Conservation (phyloP, 2,113 vertebrate genomes). For the Pongo pygmaeus region DNA sequence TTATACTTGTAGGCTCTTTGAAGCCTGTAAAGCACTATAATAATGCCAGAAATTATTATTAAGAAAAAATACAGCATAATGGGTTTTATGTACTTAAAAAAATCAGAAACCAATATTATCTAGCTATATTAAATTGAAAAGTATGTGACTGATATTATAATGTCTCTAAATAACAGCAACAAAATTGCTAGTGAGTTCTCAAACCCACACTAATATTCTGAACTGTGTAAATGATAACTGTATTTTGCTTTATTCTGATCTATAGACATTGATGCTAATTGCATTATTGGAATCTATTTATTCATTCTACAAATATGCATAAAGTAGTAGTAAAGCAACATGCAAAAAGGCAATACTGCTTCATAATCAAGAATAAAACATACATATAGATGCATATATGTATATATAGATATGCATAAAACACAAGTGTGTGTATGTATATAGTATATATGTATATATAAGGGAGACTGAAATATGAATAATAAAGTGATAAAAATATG, state of each 20-base stretch:
- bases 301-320: background rate
- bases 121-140: background rate
- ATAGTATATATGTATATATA: background rate
- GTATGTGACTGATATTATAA: background rate
- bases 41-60: background rate
- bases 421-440: too few species aligned
- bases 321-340: background rate
- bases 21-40: background rate
- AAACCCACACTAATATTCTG: background rate
- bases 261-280: background rate
- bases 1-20: background rate
- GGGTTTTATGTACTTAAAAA: background rate
- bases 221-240: background rate
- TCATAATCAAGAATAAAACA: background rate
- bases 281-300: background rate
- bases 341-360: background rate
- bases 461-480: background rate
- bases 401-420: too few species aligned
- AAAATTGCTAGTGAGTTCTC: background rate
- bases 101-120: background rate
- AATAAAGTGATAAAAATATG: background rate
- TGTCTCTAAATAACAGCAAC: background rate
- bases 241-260: background rate
- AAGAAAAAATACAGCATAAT: background rate
- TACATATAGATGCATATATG: background rate